phyloP scores from a whole-genome alignment of 2,888 invertebrate species.

The Acanthosoma haemorrhoidale region DNA sequence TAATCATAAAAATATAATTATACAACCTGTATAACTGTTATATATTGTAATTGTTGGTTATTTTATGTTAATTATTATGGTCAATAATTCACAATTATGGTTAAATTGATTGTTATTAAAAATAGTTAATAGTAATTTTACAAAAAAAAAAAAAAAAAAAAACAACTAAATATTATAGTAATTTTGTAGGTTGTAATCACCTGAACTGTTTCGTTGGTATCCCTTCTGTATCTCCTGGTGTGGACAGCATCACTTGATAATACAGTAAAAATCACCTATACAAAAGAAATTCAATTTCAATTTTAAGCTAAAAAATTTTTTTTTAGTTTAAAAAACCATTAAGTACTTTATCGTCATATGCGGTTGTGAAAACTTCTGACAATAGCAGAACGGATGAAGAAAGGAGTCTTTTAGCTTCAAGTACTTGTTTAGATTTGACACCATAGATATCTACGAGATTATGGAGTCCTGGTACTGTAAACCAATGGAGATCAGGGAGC shows the following conservation, averaged over 20 bases:
- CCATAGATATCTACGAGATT: constrained; percentile 61
- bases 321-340: background rate
- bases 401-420: constrained; percentile 60
- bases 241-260: constrained; percentile 62
- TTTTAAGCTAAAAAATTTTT: background rate
- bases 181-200: background rate
- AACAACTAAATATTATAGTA: background rate
- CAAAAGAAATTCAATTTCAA: background rate
- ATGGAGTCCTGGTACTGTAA: constrained; percentile 59
- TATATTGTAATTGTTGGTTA: too few species aligned
- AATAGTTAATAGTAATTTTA: background rate
- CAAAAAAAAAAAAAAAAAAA: background rate
- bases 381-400: constrained; percentile 51
- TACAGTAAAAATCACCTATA: constrained; percentile 50
- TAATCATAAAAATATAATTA: too few species aligned
- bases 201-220: background rate
- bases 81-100: background rate
- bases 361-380: constrained; percentile 47
- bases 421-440: constrained; percentile 57
- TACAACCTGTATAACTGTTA: too few species aligned
- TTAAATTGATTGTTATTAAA: background rate
- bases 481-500: constrained; percentile 60
- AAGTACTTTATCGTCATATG: constrained; percentile 47
- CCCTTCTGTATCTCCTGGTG: constrained; percentile 47
- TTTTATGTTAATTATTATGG: too few species aligned